Conservation (phyloP, 2,113 vertebrate species). For the Sander lucioperca region DNA sequence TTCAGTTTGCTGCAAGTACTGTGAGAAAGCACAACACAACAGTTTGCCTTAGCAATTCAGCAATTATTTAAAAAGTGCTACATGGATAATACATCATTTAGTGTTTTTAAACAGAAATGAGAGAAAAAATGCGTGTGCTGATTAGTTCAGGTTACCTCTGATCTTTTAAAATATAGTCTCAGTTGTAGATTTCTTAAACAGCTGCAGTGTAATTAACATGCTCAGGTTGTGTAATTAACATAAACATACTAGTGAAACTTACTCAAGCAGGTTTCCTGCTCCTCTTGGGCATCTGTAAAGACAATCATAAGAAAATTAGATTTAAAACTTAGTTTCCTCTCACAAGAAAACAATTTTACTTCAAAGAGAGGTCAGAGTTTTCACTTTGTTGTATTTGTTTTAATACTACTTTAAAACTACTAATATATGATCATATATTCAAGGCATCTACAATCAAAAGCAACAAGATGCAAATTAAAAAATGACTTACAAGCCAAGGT, state of each 20-base stretch:
- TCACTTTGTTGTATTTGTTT: background rate
- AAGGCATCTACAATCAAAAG: background rate
- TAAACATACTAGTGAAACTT: background rate
- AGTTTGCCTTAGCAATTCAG: background rate
- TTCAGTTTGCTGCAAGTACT: background rate
- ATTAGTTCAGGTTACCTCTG: background rate
- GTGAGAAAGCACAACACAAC: background rate
- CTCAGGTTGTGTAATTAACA: background rate
- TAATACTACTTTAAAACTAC: background rate
- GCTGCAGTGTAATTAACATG: background rate
- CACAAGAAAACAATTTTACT: background rate
- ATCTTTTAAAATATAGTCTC: background rate
- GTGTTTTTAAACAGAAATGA: background rate
- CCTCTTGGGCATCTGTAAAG: slow-evolving; percentile 11
- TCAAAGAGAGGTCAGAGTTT: background rate
- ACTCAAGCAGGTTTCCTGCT: background rate
- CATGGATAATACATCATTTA: background rate
- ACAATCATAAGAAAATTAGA: background rate
- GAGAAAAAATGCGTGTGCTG: background rate
- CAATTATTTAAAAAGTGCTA: background rate
- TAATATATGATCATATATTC: background rate
- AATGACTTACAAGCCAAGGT: background rate
- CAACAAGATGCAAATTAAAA: background rate
- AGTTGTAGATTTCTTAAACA: background rate
- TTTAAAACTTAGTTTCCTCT: background rate